phyloP scores from a whole-genome alignment of 2,113 vertebrate genomes.

The Pygoscelis antarcticus region DNA sequence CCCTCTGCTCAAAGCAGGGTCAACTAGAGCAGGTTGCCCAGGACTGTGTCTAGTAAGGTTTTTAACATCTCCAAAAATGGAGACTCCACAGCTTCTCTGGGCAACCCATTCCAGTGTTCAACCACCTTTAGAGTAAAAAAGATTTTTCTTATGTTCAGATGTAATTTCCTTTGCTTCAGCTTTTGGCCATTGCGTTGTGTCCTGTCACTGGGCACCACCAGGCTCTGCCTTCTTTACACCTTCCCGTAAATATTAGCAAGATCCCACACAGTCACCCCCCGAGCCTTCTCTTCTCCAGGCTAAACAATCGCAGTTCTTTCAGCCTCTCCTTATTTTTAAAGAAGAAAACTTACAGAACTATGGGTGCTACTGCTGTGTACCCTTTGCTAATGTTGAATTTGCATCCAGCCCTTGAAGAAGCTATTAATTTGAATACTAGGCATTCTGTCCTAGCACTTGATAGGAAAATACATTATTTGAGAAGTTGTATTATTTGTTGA shows the following conservation, averaged over 20 bases:
- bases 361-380: background rate
- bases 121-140: background rate
- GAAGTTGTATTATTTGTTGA: background rate
- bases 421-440: background rate
- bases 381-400: background rate
- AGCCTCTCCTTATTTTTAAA: background rate
- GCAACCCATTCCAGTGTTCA: background rate
- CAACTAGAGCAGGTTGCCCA: background rate
- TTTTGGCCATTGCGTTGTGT: background rate
- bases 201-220: background rate
- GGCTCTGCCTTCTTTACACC: background rate
- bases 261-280: background rate
- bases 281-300: background rate
- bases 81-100: background rate
- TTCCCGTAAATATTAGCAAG: background rate
- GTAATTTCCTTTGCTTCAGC: background rate
- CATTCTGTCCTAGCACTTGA: background rate
- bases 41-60: background rate
- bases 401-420: background rate
- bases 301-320: background rate
- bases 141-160: background rate
- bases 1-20: background rate
- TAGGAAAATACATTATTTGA: background rate
- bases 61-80: background rate
- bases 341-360: background rate